Percentiles rank a stretch among this genome's conserved stretches.
Conservation (phyloP, 2,888 invertebrate genomes). For the Bellardia bayeri region DNA sequence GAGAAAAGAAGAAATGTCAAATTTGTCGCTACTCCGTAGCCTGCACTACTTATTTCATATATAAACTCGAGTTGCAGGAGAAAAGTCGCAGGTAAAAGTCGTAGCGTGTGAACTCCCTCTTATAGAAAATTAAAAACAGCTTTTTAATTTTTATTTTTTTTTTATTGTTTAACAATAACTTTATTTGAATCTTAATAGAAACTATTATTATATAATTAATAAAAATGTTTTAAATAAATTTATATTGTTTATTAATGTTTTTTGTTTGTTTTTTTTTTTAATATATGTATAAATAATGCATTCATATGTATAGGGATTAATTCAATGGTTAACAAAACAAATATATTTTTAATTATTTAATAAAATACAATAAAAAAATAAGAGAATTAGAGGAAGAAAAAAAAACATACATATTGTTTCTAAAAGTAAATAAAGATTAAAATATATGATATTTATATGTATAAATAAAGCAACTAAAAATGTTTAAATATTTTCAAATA, state of each 20-base stretch:
- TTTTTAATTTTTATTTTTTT: background rate
- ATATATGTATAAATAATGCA: slow-evolving; percentile 67
- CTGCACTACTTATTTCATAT: too few relatives aligned
- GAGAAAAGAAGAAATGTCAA: too few relatives aligned
- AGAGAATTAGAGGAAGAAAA: background rate
- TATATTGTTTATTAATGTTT: slow-evolving; percentile 27
- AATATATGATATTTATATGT: slow-evolving; percentile 31
- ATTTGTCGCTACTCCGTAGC: too few relatives aligned
- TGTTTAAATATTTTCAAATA: slow-evolving; percentile 12
- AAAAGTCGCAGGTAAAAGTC: too few relatives aligned
- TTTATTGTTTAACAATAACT: slow-evolving; percentile 64
- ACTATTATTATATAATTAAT: slow-evolving; percentile 50
- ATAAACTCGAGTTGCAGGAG: too few relatives aligned
- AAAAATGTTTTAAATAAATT: slow-evolving; percentile 56
- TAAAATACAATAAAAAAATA: slow-evolving; percentile 74
- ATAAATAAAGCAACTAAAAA: slow-evolving; percentile 59
- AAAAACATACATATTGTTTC: slow-evolving; percentile 39
- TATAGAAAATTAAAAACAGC: too few relatives aligned
- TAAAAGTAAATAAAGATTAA: slow-evolving; percentile 50
- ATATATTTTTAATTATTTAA: slow-evolving; percentile 59
- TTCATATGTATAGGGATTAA: slow-evolving; percentile 62
- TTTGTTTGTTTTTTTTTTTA: slow-evolving; percentile 11
- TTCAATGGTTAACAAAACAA: slow-evolving; percentile 75
- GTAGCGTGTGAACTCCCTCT: too few relatives aligned
- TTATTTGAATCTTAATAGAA: slow-evolving; percentile 61